A percentile compares a stretch with the other conserved stretches of the same genome.
phyloP scores from a whole-genome alignment of 1,140 invertebrate species.

The Agraylea sexmaculata region DNA sequence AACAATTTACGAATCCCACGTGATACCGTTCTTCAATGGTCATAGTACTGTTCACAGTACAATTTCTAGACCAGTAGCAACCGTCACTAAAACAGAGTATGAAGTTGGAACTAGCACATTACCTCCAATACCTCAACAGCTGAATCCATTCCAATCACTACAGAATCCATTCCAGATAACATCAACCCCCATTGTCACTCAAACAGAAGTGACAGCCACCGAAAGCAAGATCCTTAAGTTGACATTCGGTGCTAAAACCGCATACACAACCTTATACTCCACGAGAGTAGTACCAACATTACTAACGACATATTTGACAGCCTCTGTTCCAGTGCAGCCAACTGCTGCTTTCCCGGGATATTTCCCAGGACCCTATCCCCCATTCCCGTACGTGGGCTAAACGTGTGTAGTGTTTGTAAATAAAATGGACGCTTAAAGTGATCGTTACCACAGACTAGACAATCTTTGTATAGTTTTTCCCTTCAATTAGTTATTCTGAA shows the following conservation, averaged over 20 bases:
- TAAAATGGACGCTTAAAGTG: too few relatives aligned
- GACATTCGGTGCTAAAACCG: slow-evolving; percentile 79
- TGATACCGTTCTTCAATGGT: slow-evolving; percentile 64
- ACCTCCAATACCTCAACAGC: slow-evolving; percentile 39
- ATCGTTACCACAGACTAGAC: too few relatives aligned
- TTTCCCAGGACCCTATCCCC: slow-evolving; percentile 62
- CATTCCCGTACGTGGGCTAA: slow-evolving; percentile 64
- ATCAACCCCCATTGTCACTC: slow-evolving; percentile 67
- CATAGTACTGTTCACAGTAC: slow-evolving; percentile 63
- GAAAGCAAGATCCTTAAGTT: slow-evolving; percentile 72
- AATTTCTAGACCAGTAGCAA: slow-evolving; percentile 59
- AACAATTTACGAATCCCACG: slow-evolving; percentile 69
- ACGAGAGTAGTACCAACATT: slow-evolving; percentile 75
- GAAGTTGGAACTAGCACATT: slow-evolving; percentile 62
- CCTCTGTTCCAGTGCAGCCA: slow-evolving; percentile 60
- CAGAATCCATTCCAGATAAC: slow-evolving; percentile 62
- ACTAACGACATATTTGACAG: slow-evolving; percentile 68
- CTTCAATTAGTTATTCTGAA: too few relatives aligned
- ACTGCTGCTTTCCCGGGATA: slow-evolving; percentile 55
- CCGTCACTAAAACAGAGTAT: slow-evolving; percentile 63
- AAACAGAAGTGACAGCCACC: slow-evolving; percentile 67
- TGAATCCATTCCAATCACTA: slow-evolving; percentile 25
- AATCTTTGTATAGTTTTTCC: too few relatives aligned
- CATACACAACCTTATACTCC: slow-evolving; percentile 74
- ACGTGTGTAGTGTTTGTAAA: too few relatives aligned